phyloP scores from a whole-genome alignment of 2,113 vertebrate species.

The Mustela lutreola region DNA sequence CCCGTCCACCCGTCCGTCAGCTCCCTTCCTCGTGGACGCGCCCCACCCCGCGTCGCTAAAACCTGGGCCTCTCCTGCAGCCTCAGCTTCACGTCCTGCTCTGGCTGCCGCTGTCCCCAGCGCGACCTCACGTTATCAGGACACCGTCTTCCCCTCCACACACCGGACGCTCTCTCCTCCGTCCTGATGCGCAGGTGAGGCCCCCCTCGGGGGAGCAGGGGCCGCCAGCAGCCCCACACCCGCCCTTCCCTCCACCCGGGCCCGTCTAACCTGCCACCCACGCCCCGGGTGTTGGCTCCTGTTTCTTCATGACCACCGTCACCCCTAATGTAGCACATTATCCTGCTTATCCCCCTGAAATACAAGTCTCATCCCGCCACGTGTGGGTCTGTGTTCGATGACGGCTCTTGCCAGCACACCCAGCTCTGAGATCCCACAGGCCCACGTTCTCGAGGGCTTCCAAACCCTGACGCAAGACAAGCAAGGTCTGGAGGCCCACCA shows the following conservation, averaged over 20 bases:
- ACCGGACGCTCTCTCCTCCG: no score
- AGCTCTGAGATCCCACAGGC: not conserved
- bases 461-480: not conserved
- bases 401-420: not conserved
- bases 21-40: no score
- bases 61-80: no score
- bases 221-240: not conserved
- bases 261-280: not conserved
- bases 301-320: not conserved
- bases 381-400: no score
- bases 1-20: no score
- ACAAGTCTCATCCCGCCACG: not conserved
- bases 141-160: no score
- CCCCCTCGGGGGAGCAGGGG: not conserved
- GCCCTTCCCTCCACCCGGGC: not conserved
- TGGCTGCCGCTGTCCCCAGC: no score
- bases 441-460: not conserved
- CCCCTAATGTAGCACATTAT: not conserved
- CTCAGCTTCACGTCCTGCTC: no score
- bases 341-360: not conserved
- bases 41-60: no score
- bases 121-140: no score
- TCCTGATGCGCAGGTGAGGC: no score
- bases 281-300: not conserved
- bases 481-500: not conserved